Evolutionary conservation across 92 coral and sea anemone species (phyloP), one percentile per base, ranked within the genome.

Genomic region (Chrysogorgia sp.): DNA sequence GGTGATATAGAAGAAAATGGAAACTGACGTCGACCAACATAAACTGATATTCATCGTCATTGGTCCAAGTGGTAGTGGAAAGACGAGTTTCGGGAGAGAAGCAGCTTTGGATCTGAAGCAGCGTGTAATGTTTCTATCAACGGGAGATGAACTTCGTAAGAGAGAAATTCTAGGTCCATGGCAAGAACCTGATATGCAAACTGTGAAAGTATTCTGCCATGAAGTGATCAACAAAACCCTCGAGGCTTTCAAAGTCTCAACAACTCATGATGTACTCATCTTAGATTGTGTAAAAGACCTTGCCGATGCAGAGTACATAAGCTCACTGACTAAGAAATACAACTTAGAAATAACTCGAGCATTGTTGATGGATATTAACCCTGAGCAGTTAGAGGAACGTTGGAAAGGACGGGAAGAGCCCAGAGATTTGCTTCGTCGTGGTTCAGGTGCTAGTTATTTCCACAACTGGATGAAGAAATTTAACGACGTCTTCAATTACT

Each of bases 51-150:
- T 25, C 7, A 57, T 69, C 4, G 40, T 69, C 48, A n/a, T 69
- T 9, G 76, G 76, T 10, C 40, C 76, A 1, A 69, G 76, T 37
- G 76, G 76, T 10, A 47, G 76, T 69, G 76, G 76, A 19, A 69
- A 69, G 55, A 69, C 76, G 2, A 69, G 59, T 15, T 69, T 1
- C 34, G 40, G 76, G 7, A 33, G 48, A 17, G 10, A 2, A 2
- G 40, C 29, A 65, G 72, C 28, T 34, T 12, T 23, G 2, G 41
- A 12, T 26, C 37, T 29, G 0, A 17, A 0, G 8, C 37, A 61
- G 7, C 56, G 19, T 1, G 56, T 67, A 2, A 23, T 69, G 61
- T 69, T 45, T 69, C 55, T 69, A 31, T 69, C 76, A 5, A 69
- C 76, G 4, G 76, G 76, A 48, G 25, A 1, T 48, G 40, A 69